Conservation (phyloP, 2,797 vertebrate species). For the Chelidonichthys spinosus region DNA sequence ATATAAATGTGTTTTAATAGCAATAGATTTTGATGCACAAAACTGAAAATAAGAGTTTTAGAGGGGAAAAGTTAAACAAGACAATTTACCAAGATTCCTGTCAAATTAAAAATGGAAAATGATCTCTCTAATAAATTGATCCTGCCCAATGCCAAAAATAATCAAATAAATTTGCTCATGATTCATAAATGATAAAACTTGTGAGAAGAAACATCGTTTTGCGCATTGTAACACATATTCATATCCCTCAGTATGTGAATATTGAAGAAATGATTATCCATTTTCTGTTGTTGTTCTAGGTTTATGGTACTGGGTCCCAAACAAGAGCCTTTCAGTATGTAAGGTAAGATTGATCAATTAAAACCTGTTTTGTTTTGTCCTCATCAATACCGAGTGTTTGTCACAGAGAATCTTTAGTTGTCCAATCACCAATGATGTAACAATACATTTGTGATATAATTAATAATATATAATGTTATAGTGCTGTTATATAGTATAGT, state of each 20-base stretch:
- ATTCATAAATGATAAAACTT: neutral
- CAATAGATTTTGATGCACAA: neutral
- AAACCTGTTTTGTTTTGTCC: neutral
- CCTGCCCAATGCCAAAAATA: neutral
- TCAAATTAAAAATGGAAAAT: neutral
- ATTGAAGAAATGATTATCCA: neutral
- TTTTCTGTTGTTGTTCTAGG: constrained; percentile 77
- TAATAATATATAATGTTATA: neutral
- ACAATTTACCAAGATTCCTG: neutral
- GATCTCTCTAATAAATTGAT: neutral
- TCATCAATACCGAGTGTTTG: neutral
- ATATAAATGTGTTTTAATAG: neutral
- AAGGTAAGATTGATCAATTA: constrained; percentile 82
- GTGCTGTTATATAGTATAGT: neutral
- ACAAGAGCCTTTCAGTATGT: constrained; percentile 99
- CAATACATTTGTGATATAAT: neutral
- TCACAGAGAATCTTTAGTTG: neutral
- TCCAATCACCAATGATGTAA: neutral
- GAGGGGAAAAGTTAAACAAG: no score
- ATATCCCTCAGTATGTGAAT: neutral
- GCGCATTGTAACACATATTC: neutral
- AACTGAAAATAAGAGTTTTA: neutral
- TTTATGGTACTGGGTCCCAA: constrained; percentile 96
- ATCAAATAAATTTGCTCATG: neutral
- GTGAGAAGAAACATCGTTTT: neutral